phyloP scores from a whole-genome alignment of 2,797 vertebrate species.

The Syngnathus acus region DNA sequence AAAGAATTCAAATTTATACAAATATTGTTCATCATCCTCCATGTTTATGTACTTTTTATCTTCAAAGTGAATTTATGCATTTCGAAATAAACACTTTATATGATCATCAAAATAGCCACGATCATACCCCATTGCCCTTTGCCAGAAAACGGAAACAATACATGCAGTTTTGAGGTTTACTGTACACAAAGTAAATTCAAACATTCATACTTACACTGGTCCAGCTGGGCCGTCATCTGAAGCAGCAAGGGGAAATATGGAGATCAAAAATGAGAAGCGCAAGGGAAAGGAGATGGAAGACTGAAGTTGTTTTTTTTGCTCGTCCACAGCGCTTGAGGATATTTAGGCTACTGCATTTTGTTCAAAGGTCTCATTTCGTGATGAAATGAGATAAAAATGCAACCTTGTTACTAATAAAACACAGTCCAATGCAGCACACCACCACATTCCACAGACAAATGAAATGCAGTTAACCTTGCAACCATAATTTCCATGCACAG shows the following conservation, averaged over 20 bases:
- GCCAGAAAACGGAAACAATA: background rate
- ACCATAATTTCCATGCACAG: slow-evolving; percentile 45
- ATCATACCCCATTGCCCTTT: background rate
- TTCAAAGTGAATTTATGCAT: background rate
- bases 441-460: slow-evolving; percentile 13
- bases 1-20: no score
- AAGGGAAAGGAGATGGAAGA: slow-evolving; percentile 11
- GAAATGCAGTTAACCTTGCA: slow-evolving; percentile 16
- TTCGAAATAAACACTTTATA: background rate
- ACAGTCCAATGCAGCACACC: background rate
- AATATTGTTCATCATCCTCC: background rate
- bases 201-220: slow-evolving; percentile 83
- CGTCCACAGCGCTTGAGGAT: no score
- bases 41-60: background rate
- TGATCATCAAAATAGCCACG: background rate
- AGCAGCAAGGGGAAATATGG: slow-evolving; percentile 53
- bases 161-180: slow-evolving; percentile 5
- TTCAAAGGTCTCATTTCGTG: background rate
- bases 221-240: slow-evolving; percentile 94
- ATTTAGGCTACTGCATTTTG: background rate
- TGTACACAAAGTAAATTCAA: background rate
- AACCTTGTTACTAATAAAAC: background rate
- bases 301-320: background rate
- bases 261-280: slow-evolving; percentile 29
- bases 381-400: background rate